Evolutionary conservation across 2,888 invertebrate species (phyloP), one percentile per base, ranked within the genome.

Genomic region (Pandemis corylana): DNA sequence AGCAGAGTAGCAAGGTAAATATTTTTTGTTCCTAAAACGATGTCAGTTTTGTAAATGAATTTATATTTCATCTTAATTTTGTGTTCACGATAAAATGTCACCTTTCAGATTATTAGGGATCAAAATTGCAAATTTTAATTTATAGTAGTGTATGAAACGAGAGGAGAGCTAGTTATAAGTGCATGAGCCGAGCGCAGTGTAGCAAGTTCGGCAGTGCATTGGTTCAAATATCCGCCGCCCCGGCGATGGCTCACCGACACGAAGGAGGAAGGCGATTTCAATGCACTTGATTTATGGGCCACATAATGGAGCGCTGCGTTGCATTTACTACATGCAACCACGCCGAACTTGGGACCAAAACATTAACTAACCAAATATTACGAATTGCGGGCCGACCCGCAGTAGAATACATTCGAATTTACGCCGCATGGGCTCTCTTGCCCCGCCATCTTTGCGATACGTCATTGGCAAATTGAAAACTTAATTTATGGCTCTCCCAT

Each of bases 181-280:
- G 69, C 65, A 66, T 51, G 44, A 64, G 63, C 28, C 10, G 53
- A 61, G 65, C 44, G 53, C 64, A 61, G 42, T 76, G 67, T 77
- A 80, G 80, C 79, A 80, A 80, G 83, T 84, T 84, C 78, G 82
- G 83, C 72, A 67, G 75, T 80, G 84, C 84, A 87, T 86, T 87
- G 88, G 89, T 84, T 89, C 90, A 88, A 90, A 92, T 91, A 90
- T 89, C 89, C 89, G 89, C 87, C 88, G 88, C 86, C 85, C 67
- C 83, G 85, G 81, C 89, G 88, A 91, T 90, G 89, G 89, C 85
- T 86, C 87, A 85, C 87, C 90, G 88, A 89, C 92, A 91, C 91
- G 91, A 91, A 91, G 87, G 89, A 90, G 91, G 92, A 92, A 92
- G 91, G 89, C 91, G 92, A 90, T 92, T 93, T 92, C 91, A 92